Evolutionary conservation across 2,113 vertebrate species (phyloP).

Genomic region (Triplophysa dalaica): DNA sequence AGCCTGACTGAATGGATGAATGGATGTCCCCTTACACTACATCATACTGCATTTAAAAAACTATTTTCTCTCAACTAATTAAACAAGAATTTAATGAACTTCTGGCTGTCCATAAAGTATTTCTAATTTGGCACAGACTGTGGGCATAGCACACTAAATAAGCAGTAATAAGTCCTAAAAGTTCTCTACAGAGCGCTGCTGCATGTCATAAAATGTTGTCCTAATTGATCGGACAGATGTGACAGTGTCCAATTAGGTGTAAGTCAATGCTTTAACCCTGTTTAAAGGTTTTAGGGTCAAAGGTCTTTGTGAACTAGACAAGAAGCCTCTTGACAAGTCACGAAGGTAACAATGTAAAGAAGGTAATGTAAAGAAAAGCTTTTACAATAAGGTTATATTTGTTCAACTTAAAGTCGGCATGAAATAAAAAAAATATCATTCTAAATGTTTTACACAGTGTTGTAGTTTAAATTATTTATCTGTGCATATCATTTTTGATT

Average conservation of each 20-base stretch:
- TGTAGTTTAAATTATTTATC: too few species aligned
- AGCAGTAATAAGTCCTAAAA: slow-evolving; percentile 21
- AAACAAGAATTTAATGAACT: slow-evolving; percentile 15
- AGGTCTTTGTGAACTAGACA: background rate
- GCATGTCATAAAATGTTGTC: slow-evolving; percentile 11
- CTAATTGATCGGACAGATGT: slow-evolving; percentile 28
- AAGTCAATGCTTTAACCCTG: background rate
- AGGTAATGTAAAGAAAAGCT: too few species aligned
- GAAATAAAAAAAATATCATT: too few species aligned
- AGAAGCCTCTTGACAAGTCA: background rate
- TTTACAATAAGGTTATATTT: too few species aligned
- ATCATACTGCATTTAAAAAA: background rate
- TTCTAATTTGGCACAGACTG: slow-evolving; percentile 22
- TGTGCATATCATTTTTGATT: too few species aligned
- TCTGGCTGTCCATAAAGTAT: slow-evolving; percentile 12
- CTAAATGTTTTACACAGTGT: too few species aligned
- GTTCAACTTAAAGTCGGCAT: too few species aligned
- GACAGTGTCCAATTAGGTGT: background rate
- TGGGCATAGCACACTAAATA: slow-evolving; percentile 10
- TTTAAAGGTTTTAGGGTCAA: background rate
- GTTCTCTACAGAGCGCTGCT: slow-evolving; percentile 8
- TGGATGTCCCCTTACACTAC: background rate
- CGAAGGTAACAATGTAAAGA: background rate
- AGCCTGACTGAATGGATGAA: background rate
- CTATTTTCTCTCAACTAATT: slow-evolving; percentile 19